These are phyloP conservation scores for Ctenosaura bakeri DNA, from an alignment of 2,797 vertebrate genomes.

Conservation along the genomic window DNA sequence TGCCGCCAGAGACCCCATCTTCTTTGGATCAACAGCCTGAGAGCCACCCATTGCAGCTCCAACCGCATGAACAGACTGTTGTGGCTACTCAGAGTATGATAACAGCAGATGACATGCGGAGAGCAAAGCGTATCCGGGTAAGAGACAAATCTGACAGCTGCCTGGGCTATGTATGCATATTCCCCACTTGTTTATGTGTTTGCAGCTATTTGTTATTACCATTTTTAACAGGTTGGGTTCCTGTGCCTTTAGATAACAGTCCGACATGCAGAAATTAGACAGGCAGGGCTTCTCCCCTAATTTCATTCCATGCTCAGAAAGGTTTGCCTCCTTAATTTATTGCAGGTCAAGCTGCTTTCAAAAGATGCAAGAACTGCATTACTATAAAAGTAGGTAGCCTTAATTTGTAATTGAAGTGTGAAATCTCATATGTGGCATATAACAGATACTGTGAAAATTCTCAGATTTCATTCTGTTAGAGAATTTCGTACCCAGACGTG, in stretches of 20 bases:
- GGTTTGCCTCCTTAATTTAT: not conserved
- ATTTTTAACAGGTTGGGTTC: not conserved
- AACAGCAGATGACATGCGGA: conserved; percentile 92
- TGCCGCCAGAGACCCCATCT: conserved; percentile 62
- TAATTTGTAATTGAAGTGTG: not conserved
- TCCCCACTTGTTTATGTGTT: not conserved
- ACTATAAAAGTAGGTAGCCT: not conserved
- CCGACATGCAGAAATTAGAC: not conserved
- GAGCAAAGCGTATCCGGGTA: conserved; percentile 94
- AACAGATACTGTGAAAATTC: not conserved
- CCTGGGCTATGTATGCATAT: not conserved
- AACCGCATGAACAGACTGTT: conserved; percentile 81
- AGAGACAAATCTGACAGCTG: conserved; percentile 35
- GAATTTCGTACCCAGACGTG: not conserved
- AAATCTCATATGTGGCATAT: not conserved
- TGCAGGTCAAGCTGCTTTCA: no score
- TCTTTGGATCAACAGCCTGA: conserved; percentile 76
- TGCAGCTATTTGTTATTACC: not conserved
- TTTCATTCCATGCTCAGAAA: not conserved
- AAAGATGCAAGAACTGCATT: not conserved
- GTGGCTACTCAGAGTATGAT: conserved; percentile 83
- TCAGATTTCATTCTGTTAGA: not conserved
- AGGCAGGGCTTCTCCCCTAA: not conserved
- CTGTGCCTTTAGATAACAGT: not conserved
- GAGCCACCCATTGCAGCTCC: conserved; percentile 71